Percentiles rank a stretch among this genome's conserved stretches.
phyloP scores from a whole-genome alignment of 2,888 invertebrate species.

The Apoderus coryli region DNA sequence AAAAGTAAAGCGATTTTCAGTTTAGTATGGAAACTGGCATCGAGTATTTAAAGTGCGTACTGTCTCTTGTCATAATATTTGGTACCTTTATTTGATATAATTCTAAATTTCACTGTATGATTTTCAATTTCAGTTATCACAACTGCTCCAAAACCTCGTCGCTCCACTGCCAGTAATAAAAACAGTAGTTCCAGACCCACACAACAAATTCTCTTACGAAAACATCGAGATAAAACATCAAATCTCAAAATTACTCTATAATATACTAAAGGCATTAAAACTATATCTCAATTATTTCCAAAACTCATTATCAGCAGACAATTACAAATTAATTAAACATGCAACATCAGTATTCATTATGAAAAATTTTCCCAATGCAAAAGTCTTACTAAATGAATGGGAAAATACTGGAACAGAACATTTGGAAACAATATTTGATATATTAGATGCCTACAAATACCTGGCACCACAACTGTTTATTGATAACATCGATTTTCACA shows the following conservation, averaged over 20 bases:
- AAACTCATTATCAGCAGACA: constrained; percentile 15
- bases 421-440: constrained; percentile 35
- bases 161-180: constrained; percentile 26
- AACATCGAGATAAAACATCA: constrained; percentile 32
- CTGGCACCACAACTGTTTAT: constrained; percentile 38
- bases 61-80: too few relatives aligned
- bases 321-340: constrained; percentile 16
- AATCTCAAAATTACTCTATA: constrained; percentile 26
- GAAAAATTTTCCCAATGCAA: constrained; percentile 29
- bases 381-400: constrained; percentile 27
- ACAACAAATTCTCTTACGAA: too few relatives aligned
- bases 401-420: constrained; percentile 18
- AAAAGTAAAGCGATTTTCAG: too few relatives aligned
- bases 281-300: constrained; percentile 16
- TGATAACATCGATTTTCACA: constrained; percentile 22
- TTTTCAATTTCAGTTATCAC: constrained; percentile 23
- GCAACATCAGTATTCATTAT: constrained; percentile 19
- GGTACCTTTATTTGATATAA: too few relatives aligned
- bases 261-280: constrained; percentile 20
- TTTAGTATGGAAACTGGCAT: too few relatives aligned
- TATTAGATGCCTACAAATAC: constrained; percentile 39
- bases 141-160: constrained; percentile 24
- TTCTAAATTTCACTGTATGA: background rate
- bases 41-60: too few relatives aligned
- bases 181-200: constrained; percentile 20